These are phyloP conservation scores for Oncorhynchus tshawytscha DNA, from an alignment of 2,113 vertebrate species.

Conservation along the genomic window DNA sequence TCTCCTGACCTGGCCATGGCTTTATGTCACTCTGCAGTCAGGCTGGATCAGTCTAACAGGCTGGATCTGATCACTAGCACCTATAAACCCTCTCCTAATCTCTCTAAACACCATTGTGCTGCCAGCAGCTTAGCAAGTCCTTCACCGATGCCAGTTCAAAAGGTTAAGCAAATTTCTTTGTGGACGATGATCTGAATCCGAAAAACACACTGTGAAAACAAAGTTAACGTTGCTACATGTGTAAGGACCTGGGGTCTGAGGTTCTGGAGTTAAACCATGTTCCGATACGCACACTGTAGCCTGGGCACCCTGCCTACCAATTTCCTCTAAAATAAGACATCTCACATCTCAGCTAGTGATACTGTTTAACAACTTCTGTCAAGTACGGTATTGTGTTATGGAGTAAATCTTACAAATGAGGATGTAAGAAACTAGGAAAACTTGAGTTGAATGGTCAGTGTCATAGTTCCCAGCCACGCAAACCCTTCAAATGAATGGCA, in stretches of 20 bases:
- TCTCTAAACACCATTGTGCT: constrained; percentile 28
- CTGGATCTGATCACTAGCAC: not conserved
- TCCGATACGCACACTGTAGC: too few species aligned
- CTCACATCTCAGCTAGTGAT: too few species aligned
- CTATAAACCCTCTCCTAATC: constrained; percentile 9
- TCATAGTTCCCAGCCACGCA: not conserved
- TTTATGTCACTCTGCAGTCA: not conserved
- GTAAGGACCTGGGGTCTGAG: too few species aligned
- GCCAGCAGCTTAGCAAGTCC: constrained; percentile 15
- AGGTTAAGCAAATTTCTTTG: constrained; percentile 34
- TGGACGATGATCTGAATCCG: constrained; percentile 20
- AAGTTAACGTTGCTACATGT: not conserved
- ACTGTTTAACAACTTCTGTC: too few species aligned
- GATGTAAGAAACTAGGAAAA: not conserved
- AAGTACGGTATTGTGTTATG: not conserved
- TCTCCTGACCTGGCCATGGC: too few species aligned
- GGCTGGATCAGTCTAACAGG: not conserved
- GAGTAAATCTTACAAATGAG: not conserved
- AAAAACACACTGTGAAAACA: not conserved
- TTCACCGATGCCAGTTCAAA: not conserved
- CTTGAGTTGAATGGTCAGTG: not conserved
- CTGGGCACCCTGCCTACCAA: too few species aligned
- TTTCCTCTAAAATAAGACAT: too few species aligned
- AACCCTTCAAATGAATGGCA: not conserved
- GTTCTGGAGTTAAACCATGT: too few species aligned